Base-by-base conservation (phyloP, 2,888 invertebrate species). In the Torymus tubicola region DNA sequence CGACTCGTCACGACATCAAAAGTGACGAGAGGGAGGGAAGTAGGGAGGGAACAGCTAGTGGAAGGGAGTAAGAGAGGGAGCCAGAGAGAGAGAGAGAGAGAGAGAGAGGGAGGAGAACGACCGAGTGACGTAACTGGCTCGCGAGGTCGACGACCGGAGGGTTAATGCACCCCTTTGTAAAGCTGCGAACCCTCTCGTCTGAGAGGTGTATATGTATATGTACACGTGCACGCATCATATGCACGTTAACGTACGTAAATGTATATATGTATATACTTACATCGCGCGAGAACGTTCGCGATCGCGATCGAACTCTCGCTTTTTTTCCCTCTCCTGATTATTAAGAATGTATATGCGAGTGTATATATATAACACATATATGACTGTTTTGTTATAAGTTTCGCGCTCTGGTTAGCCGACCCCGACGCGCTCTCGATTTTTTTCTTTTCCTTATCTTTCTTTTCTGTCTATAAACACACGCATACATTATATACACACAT, bases 1-100 rank as follows among this genome's bases (percentile, higher is more conserved):
- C 89, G 89, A 90, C 88, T 90, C 88, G 90, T 89, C 89, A 90
- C 90, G 88, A 89, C 90, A 90, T 90, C 89, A 90, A 90, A 90
- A 89, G 89, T 89, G 89, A 88, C 86, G 88, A 86, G 67, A 71
- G 63, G 79, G 67, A 76, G 79, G 73, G 53, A 63, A 21, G 76
- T 70, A 50, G 63, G 67, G 63, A 67, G n/a, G 21, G 18, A 58
- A 61, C 67, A 72, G 12, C 16, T 10, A 18, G 50, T n/a, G 52
- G 55, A 18, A 31, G 71, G 14, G 16, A n/a, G 63, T 12, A 57
- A 24, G 31, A 11, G 89, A 89, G n/a, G n/a, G n/a, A n/a, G n/a
- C n/a, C n/a, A 60, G 21, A 11, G 21, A 42, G 55, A 18, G 84
- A 42, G 14, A 68, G 57, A 50, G 58, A 50, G 50, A 16, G 67